phyloP scores from a whole-genome alignment of 2,888 invertebrate genomes.

The Archaeoteleia sp. region DNA sequence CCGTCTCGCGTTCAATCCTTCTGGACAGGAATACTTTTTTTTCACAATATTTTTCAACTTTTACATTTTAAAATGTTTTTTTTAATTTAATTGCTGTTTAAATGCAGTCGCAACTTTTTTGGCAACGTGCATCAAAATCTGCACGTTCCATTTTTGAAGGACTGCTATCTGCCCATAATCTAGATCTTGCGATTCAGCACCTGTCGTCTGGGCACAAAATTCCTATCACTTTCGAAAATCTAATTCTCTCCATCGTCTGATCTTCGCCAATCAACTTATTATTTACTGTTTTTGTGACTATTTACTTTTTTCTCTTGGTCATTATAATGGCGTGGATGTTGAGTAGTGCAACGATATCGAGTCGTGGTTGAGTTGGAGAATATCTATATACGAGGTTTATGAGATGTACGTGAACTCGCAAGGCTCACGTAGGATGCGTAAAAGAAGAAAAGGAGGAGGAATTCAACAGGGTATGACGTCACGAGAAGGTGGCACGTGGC shows the following conservation, averaged over 20 bases:
- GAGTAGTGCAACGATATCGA: conserved; percentile 18
- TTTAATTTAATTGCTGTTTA: too few species aligned
- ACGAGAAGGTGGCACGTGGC: conserved; percentile 68
- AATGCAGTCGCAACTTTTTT: too few species aligned
- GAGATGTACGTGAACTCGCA: conserved; percentile 7
- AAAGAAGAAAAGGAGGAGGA: conserved; percentile 30
- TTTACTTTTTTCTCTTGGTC: too few species aligned
- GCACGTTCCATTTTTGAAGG: conserved; percentile 31
- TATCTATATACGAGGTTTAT: conserved; percentile 16
- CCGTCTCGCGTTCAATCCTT: too few species aligned
- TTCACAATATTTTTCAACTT: too few species aligned
- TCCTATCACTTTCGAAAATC: conserved; percentile 33
- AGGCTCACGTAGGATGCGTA: conserved; percentile 56
- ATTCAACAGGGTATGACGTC: conserved; percentile 65
- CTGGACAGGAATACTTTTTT: too few species aligned
- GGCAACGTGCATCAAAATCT: too few species aligned
- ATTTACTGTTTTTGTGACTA: too few species aligned
- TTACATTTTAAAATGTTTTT: too few species aligned
- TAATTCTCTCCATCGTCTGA: conserved; percentile 30
- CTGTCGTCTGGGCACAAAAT: conserved; percentile 36
- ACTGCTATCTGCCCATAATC: conserved; percentile 37
- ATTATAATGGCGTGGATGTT: conserved; percentile 13
- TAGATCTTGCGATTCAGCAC: conserved; percentile 40
- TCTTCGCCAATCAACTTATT: conserved; percentile 20
- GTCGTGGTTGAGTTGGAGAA: too few species aligned